These are phyloP conservation scores for Cylas formicarius DNA, from an alignment of 1,140 invertebrate genomes.

Conservation along the genomic window DNA sequence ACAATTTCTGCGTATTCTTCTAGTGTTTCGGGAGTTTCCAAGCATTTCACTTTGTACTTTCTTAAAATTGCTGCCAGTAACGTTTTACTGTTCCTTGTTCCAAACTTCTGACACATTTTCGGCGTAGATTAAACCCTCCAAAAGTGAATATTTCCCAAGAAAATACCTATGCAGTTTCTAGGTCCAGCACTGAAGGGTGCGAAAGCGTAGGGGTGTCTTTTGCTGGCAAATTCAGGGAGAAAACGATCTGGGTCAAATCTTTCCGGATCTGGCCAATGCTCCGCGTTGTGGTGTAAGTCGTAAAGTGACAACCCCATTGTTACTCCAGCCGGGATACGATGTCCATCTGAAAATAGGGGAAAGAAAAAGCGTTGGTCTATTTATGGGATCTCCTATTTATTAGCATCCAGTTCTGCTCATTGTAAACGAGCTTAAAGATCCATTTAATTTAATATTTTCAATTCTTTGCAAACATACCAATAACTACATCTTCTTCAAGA, in stretches of 20 bases:
- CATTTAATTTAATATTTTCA: too few relatives aligned
- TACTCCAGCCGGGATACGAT: slow-evolving; percentile 48
- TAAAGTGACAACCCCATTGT: slow-evolving; percentile 48
- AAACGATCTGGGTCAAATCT: slow-evolving; percentile 74
- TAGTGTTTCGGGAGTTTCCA: slow-evolving; percentile 51
- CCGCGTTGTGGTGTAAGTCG: slow-evolving; percentile 59
- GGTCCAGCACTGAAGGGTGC: slow-evolving; percentile 71
- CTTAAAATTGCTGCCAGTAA: slow-evolving; percentile 60
- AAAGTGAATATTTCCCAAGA: too few relatives aligned
- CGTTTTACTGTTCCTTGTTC: slow-evolving; percentile 65
- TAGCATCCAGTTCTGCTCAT: too few relatives aligned
- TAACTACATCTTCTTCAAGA: slow-evolving; percentile 50
- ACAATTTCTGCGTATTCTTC: slow-evolving; percentile 49
- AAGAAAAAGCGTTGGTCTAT: too few relatives aligned
- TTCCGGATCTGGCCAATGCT: slow-evolving; percentile 62
- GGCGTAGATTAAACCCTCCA: slow-evolving; percentile 43
- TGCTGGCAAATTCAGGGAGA: slow-evolving; percentile 51
- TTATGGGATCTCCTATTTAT: too few relatives aligned
- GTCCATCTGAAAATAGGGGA: slow-evolving; percentile 38
- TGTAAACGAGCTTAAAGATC: too few relatives aligned
- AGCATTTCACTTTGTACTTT: slow-evolving; percentile 52
- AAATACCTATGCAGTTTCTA: slow-evolving; percentile 68
- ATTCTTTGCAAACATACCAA: too few relatives aligned
- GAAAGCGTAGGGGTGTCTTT: slow-evolving; percentile 58
- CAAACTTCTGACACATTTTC: slow-evolving; percentile 76